Percentiles rank a stretch among this genome's conserved stretches.
phyloP scores from a whole-genome alignment of 2,113 vertebrate genomes.

The Butorides virescens region DNA sequence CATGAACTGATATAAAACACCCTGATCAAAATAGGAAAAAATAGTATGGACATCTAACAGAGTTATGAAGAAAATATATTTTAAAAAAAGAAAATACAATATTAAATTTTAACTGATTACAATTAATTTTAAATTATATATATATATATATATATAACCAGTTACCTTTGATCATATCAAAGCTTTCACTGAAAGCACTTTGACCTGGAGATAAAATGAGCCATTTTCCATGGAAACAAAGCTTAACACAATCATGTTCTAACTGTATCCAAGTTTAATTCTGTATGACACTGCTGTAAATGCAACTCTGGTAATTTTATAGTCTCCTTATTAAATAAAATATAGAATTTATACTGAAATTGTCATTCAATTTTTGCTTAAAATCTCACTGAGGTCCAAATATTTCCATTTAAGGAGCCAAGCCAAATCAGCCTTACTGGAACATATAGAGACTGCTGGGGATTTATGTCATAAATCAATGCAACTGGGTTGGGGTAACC shows the following conservation, averaged over 20 bases:
- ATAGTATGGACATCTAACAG: background rate
- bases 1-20: background rate
- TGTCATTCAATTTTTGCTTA: background rate
- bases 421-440: background rate
- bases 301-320: background rate
- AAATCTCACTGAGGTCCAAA: background rate
- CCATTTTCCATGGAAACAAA: background rate
- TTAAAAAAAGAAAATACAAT: background rate
- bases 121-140: background rate
- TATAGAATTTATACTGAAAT: background rate
- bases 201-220: background rate
- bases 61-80: background rate
- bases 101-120: background rate
- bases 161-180: background rate
- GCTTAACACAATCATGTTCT: background rate
- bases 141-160: background rate
- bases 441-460: background rate
- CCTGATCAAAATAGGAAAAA: background rate
- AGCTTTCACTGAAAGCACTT: background rate
- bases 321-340: background rate
- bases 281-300: background rate
- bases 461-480: background rate
- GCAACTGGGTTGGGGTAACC: too few species aligned
- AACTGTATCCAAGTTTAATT: background rate
- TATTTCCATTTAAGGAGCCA: background rate